These are phyloP conservation scores for Colaptes auratus DNA, from an alignment of 2,113 vertebrate species.

Conservation along the genomic window DNA sequence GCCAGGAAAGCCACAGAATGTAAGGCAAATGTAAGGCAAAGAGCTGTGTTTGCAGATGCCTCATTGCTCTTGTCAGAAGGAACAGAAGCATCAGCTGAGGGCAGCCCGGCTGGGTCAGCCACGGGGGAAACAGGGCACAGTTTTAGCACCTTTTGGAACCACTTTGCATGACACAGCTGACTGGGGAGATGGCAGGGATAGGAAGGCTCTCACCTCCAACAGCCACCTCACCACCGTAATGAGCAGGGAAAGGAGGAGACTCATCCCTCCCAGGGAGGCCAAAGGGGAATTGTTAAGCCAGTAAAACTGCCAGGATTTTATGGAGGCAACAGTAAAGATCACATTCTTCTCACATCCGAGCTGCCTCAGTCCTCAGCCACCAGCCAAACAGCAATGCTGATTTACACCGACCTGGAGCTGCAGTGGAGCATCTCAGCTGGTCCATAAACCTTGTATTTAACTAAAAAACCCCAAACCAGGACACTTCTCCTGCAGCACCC, in stretches of 20 bases:
- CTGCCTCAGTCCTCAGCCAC: neutral
- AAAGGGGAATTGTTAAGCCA: neutral
- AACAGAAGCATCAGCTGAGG: neutral
- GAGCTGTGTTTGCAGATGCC: neutral
- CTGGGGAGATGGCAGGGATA: neutral
- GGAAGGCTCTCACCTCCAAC: constrained; percentile 13
- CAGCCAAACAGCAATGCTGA: neutral
- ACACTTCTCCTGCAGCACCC: neutral
- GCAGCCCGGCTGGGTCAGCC: neutral
- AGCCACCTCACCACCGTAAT: neutral
- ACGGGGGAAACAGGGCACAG: neutral
- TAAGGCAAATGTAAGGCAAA: neutral
- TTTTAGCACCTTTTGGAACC: constrained; percentile 45
- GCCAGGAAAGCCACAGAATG: neutral
- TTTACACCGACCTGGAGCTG: neutral
- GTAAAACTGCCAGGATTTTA: neutral
- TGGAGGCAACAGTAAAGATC: neutral
- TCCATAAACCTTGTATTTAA: neutral
- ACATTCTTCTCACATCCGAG: neutral
- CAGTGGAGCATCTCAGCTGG: neutral
- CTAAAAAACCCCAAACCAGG: neutral
- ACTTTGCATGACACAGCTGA: constrained; percentile 45
- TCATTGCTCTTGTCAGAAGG: constrained; percentile 43
- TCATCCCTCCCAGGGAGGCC: neutral
- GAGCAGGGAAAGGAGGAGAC: neutral